These are phyloP conservation scores for Pediacus dermestoides DNA, from an alignment of 2,888 invertebrate genomes.

Conservation along the genomic window DNA sequence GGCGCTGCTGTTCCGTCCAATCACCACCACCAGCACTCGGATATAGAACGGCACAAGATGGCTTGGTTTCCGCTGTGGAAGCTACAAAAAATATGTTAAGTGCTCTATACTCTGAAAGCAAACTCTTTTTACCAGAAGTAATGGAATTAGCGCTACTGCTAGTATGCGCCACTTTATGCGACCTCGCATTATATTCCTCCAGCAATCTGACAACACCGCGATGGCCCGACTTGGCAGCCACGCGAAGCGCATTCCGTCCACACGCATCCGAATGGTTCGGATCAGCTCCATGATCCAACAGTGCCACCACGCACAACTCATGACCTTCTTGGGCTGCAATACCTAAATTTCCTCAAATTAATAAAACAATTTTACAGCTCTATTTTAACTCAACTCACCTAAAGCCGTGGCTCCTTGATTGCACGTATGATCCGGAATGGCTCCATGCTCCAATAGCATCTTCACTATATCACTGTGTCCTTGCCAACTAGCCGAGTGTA, in stretches of 20 bases:
- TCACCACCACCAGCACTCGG: slow-evolving; percentile 44
- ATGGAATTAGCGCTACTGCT: slow-evolving; percentile 48
- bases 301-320: slow-evolving; percentile 81
- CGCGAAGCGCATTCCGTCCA: slow-evolving; percentile 81
- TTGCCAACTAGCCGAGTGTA: slow-evolving; percentile 96
- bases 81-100: slow-evolving; percentile 38
- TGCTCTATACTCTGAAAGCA: not conserved
- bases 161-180: slow-evolving; percentile 45
- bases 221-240: slow-evolving; percentile 90
- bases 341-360: slow-evolving; percentile 57
- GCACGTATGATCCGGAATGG: slow-evolving; percentile 83
- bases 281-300: slow-evolving; percentile 80
- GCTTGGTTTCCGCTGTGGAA: slow-evolving; percentile 61
- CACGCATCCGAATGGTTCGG: slow-evolving; percentile 83
- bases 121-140: slow-evolving; percentile 41
- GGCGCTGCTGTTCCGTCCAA: slow-evolving; percentile 43
- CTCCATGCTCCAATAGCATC: slow-evolving; percentile 74
- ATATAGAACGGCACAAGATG: slow-evolving; percentile 58
- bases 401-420: slow-evolving; percentile 95
- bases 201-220: slow-evolving; percentile 75
- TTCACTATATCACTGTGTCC: slow-evolving; percentile 84
- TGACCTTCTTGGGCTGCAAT: slow-evolving; percentile 97
- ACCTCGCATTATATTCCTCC: slow-evolving; percentile 60
- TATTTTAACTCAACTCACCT: slow-evolving; percentile 49
- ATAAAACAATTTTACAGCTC: no score